Percentiles rank a stretch among this genome's conserved stretches.
These are phyloP conservation scores for Macropus fuliginosus DNA, from an alignment of 2,797 vertebrate species.

Conservation along the genomic window DNA sequence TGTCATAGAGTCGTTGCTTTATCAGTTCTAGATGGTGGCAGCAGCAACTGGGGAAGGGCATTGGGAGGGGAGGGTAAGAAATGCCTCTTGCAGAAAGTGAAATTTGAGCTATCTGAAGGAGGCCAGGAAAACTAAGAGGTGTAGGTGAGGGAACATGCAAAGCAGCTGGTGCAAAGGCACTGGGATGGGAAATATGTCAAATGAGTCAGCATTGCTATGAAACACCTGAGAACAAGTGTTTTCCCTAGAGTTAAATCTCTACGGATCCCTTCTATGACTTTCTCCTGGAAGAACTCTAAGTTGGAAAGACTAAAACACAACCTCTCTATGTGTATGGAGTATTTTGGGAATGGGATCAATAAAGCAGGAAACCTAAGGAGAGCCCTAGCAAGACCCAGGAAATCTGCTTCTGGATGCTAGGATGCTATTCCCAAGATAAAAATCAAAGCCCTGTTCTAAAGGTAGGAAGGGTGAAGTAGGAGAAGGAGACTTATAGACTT, in stretches of 20 bases:
- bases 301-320: background rate
- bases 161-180: background rate
- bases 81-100: background rate
- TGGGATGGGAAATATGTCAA: background rate
- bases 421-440: background rate
- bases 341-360: background rate
- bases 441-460: background rate
- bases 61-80: background rate
- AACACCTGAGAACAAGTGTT: background rate
- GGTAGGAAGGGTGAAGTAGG: background rate
- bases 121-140: background rate
- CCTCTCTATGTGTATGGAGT: background rate
- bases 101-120: background rate
- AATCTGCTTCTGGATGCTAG: background rate
- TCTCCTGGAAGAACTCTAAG: background rate
- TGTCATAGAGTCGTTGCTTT: background rate
- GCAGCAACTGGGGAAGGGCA: background rate
- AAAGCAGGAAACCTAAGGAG: background rate
- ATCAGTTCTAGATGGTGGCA: background rate
- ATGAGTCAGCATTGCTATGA: background rate
- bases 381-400: background rate
- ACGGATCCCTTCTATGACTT: background rate
- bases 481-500: background rate
- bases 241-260: background rate
- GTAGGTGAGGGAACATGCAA: background rate